Base-by-base conservation (phyloP, 2,888 invertebrate species). In the Pecten maximus region DNA sequence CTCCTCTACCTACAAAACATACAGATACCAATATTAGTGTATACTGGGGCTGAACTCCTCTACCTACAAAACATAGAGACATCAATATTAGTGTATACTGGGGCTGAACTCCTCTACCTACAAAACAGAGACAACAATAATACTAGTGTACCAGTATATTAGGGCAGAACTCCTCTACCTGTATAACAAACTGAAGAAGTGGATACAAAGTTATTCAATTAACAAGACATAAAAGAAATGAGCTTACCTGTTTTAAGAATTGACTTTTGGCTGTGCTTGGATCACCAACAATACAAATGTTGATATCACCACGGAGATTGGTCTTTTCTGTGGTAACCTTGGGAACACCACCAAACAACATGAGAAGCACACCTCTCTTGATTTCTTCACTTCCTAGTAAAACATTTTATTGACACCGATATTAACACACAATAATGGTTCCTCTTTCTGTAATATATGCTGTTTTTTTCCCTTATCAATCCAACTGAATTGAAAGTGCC, bases 261-360 rank as follows among this genome's bases (percentile, higher is more conserved):
- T 99, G 99, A 0, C 99, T 99, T 97, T 99, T 99, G 40, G 99
- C 99, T 0, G 99, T 99, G 96, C 99, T 99, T 0, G 99, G 99
- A 97, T 99, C 99, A 3, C 99, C 99, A 0, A 99, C 99, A 93
- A 99, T 98, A 96, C 99, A 99, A 92, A 99, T 98, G 97, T 99
- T 99, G 90, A 99, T 98, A 96, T 99, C 99, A 12, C 99, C 99
- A 94, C 99, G 97, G 2, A 99, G 97, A 0, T 98, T 98, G 0
- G 99, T 99, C 87, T 98, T 98, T 97, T 99, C 99, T 50, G 98
- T 97, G 0, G 99, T 99, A 40, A 98, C 98, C 97, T 99, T 99
- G 0, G 98, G 98, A 0, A 99, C 99, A 0, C 99, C 99, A 6
- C 99, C 99, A 96, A 99, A 99, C 94, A 99, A 96, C 98, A 99